Evolutionary conservation across 2,797 vertebrate species (phyloP).

Genomic region (Momotus momota): DNA sequence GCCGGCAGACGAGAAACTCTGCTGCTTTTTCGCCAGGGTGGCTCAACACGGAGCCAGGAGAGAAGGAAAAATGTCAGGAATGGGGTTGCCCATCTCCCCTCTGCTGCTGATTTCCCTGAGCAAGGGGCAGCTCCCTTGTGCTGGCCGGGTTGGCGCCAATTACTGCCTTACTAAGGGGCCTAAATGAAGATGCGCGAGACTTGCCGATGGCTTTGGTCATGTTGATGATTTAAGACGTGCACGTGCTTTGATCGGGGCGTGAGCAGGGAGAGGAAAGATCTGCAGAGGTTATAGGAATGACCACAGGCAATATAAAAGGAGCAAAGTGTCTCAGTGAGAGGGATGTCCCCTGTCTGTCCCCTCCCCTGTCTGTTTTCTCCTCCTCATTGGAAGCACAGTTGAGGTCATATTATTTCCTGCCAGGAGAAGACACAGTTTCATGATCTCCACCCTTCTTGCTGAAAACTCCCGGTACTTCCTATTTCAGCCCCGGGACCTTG

Average conservation of each 20-base stretch:
- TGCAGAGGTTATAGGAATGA: background rate
- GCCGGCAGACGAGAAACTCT: background rate
- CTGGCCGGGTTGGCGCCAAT: fast-evolving
- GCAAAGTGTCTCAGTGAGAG: background rate
- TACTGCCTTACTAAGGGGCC: background rate
- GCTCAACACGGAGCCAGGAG: background rate
- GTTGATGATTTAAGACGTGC: background rate
- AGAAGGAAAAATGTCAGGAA: background rate
- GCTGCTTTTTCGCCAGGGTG: background rate
- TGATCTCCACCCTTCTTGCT: background rate
- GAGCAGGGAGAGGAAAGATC: background rate
- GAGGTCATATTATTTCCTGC: background rate
- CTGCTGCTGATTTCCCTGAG: background rate
- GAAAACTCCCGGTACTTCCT: background rate
- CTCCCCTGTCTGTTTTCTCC: background rate
- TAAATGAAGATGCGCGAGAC: background rate
- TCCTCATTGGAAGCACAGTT: background rate
- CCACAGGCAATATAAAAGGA: fast-evolving
- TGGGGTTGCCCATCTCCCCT: background rate
- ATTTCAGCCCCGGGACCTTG: background rate
- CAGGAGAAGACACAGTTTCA: background rate
- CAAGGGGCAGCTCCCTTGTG: background rate
- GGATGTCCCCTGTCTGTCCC: background rate
- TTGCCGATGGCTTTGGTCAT: background rate
- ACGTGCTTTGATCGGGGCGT: background rate